These are phyloP conservation scores for Diaprepes abbreviatus DNA, from an alignment of 2,888 invertebrate genomes.

Conservation along the genomic window DNA sequence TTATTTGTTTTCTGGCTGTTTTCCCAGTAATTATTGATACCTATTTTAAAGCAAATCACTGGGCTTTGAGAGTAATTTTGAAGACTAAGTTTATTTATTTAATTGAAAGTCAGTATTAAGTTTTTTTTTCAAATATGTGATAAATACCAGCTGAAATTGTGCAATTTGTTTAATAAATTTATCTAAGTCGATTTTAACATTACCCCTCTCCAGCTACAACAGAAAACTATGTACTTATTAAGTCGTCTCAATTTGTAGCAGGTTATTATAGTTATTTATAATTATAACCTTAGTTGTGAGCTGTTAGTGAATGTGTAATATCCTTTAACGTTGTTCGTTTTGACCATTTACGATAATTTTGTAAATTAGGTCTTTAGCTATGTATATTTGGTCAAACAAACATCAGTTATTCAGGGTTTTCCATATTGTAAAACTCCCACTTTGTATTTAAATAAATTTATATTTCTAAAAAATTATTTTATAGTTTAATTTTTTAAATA, in stretches of 20 bases:
- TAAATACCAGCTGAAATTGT: slow-evolving; percentile 35
- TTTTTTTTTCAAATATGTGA: slow-evolving; percentile 21
- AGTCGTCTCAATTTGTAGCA: slow-evolving; percentile 58
- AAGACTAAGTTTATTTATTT: slow-evolving; percentile 18
- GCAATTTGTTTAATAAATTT: slow-evolving; percentile 34
- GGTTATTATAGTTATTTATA: slow-evolving; percentile 60
- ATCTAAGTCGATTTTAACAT: not conserved
- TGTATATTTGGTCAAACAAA: slow-evolving; percentile 59
- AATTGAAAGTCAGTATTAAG: slow-evolving; percentile 40
- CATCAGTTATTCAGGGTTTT: slow-evolving; percentile 63
- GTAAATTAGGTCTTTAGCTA: slow-evolving; percentile 55
- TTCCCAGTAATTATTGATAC: not conserved
- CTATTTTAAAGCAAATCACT: not conserved
- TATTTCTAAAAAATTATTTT: slow-evolving; percentile 62
- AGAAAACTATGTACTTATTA: slow-evolving; percentile 33
- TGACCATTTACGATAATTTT: slow-evolving; percentile 59
- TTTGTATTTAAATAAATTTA: slow-evolving; percentile 68
- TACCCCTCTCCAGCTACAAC: slow-evolving; percentile 22
- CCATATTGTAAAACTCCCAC: slow-evolving; percentile 64
- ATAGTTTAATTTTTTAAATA: too few relatives aligned
- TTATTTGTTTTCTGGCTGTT: not conserved
- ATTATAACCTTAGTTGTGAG: slow-evolving; percentile 60
- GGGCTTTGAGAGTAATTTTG: not conserved
- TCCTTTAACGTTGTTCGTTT: slow-evolving; percentile 60
- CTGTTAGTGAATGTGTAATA: slow-evolving; percentile 61